These are phyloP conservation scores for Drosophila hamatofila DNA, from an alignment of 2,888 invertebrate genomes.

Conservation along the genomic window DNA sequence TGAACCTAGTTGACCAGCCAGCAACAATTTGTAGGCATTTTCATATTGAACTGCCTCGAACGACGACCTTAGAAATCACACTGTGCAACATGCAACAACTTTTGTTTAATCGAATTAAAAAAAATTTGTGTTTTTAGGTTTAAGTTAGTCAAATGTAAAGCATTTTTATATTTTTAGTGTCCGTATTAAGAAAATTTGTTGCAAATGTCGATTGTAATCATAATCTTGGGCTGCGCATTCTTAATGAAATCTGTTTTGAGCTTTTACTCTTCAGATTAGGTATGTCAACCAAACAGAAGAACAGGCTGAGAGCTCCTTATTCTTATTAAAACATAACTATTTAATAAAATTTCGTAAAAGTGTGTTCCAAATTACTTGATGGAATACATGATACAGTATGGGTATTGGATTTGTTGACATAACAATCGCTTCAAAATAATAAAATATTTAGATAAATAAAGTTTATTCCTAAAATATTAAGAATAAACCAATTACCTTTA, in stretches of 20 bases:
- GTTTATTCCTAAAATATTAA: too few species aligned
- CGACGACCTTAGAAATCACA: constrained; percentile 56
- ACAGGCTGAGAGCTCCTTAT: too few species aligned
- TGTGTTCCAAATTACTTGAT: too few species aligned
- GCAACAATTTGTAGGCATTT: constrained; percentile 78
- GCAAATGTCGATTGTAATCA: neutral
- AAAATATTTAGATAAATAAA: too few species aligned
- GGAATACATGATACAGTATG: too few species aligned
- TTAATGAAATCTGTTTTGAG: neutral
- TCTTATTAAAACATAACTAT: too few species aligned
- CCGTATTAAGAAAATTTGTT: neutral
- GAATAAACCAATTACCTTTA: too few species aligned
- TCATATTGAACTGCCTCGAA: constrained; percentile 71
- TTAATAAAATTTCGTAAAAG: too few species aligned
- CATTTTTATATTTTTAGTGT: too few species aligned
- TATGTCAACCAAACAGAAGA: too few species aligned
- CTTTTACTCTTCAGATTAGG: neutral
- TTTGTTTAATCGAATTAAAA: neutral
- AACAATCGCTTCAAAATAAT: too few species aligned
- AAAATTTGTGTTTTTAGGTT: neutral
- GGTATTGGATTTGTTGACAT: too few species aligned
- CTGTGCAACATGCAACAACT: constrained; percentile 26
- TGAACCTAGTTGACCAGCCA: constrained; percentile 58
- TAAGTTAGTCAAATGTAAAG: neutral
- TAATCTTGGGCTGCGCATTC: neutral